Percentiles rank a stretch among this genome's conserved stretches.
phyloP scores from a whole-genome alignment of 2,797 vertebrate genomes.

The Psittacula derbiana region DNA sequence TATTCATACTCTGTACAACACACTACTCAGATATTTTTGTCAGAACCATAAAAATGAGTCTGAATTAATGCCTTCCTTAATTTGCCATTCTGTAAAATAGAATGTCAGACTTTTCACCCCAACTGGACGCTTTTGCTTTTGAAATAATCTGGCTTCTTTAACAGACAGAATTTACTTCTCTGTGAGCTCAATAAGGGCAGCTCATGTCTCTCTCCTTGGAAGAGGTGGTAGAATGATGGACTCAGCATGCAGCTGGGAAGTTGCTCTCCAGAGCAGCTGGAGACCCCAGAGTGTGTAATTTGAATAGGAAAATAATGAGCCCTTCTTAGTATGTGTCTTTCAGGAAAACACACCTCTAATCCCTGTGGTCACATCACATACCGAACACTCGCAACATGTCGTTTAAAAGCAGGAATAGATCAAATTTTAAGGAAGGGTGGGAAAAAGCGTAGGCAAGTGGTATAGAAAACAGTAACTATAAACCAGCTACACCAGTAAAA shows the following conservation, averaged over 20 bases:
- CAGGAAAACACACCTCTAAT: neutral
- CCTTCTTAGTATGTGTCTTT: neutral
- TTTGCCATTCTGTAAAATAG: neutral
- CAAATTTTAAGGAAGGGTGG: neutral
- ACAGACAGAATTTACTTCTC: neutral
- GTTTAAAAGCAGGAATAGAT: neutral
- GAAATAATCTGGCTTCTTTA: neutral
- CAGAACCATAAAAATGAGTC: neutral
- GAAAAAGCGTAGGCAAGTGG: neutral
- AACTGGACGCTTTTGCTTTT: neutral
- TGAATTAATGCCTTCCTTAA: neutral
- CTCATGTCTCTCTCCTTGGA: neutral
- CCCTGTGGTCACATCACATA: neutral
- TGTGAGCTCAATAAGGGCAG: neutral
- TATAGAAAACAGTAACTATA: neutral
- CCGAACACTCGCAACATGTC: neutral
- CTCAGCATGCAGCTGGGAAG: neutral
- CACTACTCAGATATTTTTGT: neutral
- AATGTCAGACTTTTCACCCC: neutral
- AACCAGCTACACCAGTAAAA: neutral
- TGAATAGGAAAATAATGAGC: neutral
- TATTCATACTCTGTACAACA: neutral
- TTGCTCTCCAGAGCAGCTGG: neutral
- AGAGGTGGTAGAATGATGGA: neutral
- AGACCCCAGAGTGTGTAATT: neutral